Evolutionary conservation across 2,888 invertebrate species (phyloP).

Genomic region (Tiliacea aurago): DNA sequence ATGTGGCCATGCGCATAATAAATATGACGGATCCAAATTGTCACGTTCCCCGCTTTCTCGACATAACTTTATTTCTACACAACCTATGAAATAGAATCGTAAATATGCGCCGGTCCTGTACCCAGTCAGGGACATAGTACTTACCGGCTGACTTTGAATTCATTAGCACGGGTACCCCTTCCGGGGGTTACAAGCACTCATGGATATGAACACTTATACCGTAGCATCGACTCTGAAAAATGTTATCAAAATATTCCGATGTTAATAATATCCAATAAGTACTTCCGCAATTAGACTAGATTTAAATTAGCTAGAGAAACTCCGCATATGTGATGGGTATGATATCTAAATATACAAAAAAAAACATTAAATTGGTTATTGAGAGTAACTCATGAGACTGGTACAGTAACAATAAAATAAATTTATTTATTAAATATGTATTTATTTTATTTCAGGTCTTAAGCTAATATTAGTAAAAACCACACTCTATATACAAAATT

Average conservation of each 20-base stretch:
- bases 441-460: no score
- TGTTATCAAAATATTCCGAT: not conserved
- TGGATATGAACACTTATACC: not conserved
- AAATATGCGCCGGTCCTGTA: not conserved
- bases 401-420: no score
- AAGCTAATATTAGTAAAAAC: no score
- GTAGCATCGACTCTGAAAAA: not conserved
- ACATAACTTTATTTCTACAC: not conserved
- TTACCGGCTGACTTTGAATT: conserved; percentile 4
- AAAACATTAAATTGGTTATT: no score
- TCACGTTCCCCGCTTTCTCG: not conserved
- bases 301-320: no score
- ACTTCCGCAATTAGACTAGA: not conserved
- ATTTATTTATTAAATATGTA: no score
- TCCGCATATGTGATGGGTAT: no score
- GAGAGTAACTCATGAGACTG: no score
- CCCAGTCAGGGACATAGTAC: not conserved
- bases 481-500: no score
- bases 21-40: not conserved
- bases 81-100: not conserved
- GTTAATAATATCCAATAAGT: not conserved
- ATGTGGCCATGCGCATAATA: not conserved
- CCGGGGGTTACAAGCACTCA: not conserved
- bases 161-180: conserved; percentile 1
- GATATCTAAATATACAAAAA: no score